Conservation (phyloP, 2,113 vertebrate species). For the Typhlomys cinereus region DNA sequence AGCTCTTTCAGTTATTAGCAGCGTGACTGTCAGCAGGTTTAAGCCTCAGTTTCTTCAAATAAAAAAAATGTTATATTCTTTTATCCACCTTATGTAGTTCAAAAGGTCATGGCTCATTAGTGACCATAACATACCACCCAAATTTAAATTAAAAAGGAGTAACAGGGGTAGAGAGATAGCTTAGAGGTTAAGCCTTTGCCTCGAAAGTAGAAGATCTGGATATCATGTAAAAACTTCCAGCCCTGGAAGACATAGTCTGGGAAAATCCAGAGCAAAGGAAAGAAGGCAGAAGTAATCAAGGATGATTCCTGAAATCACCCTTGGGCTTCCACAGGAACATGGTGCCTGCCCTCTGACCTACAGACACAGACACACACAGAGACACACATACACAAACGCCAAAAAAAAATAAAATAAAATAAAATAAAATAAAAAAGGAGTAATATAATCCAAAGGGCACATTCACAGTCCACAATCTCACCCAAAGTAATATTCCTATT, state of each 20-base stretch:
- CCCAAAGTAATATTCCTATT: neutral
- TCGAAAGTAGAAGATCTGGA: too few relatives aligned
- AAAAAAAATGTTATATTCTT: neutral
- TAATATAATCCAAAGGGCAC: neutral
- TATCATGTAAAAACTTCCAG: too few relatives aligned
- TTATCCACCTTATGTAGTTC: neutral
- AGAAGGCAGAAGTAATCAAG: too few relatives aligned
- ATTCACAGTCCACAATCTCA: neutral
- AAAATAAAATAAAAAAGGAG: neutral
- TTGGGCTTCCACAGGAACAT: too few relatives aligned
- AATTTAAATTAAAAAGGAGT: neutral
- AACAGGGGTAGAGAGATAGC: constrained; percentile 22
- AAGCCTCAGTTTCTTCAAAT: neutral
- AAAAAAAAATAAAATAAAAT: too few relatives aligned
- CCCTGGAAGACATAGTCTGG: too few relatives aligned
- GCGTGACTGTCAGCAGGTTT: neutral
- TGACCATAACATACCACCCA: neutral
- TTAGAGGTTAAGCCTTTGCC: too few relatives aligned
- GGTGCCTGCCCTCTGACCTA: too few relatives aligned
- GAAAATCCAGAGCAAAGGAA: too few relatives aligned
- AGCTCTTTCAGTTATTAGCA: neutral
- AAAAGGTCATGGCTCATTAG: neutral
- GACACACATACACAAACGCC: too few relatives aligned
- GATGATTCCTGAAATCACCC: too few relatives aligned
- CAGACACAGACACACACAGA: too few relatives aligned